Conservation (phyloP, 2,797 vertebrate genomes). For the Bryconaethiops microstoma region DNA sequence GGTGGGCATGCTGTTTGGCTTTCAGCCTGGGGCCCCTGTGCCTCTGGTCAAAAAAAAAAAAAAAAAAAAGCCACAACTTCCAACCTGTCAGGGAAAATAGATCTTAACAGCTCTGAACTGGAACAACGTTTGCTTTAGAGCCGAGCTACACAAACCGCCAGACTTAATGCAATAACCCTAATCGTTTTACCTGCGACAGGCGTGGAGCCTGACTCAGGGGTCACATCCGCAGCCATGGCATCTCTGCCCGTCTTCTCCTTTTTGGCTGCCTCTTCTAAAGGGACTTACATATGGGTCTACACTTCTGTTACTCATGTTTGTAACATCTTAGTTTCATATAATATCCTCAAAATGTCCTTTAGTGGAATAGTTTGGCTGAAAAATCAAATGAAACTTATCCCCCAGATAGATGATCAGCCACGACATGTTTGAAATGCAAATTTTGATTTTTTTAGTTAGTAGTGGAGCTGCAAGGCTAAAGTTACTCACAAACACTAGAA, state of each 20-base stretch:
- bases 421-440: no score
- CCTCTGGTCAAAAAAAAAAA: background rate
- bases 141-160: slow-evolving; percentile 42
- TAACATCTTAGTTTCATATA: background rate
- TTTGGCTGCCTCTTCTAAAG: background rate
- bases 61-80: background rate
- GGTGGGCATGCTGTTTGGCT: background rate
- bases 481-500: no score
- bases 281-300: background rate
- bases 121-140: slow-evolving; percentile 48
- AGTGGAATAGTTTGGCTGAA: no score
- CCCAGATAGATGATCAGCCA: no score
- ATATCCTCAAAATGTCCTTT: background rate
- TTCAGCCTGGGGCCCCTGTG: background rate
- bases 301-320: background rate
- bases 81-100: slow-evolving; percentile 52
- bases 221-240: background rate
- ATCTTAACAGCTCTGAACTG: slow-evolving; percentile 45
- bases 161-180: slow-evolving; percentile 60
- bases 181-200: slow-evolving; percentile 56
- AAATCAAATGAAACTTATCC: no score
- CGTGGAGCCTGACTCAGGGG: slow-evolving; percentile 10
- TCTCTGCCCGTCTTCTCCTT: background rate
- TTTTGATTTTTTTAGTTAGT: no score
- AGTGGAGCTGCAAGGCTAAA: no score